phyloP scores from a whole-genome alignment of 2,113 vertebrate genomes.

The Athene cunicularia region DNA sequence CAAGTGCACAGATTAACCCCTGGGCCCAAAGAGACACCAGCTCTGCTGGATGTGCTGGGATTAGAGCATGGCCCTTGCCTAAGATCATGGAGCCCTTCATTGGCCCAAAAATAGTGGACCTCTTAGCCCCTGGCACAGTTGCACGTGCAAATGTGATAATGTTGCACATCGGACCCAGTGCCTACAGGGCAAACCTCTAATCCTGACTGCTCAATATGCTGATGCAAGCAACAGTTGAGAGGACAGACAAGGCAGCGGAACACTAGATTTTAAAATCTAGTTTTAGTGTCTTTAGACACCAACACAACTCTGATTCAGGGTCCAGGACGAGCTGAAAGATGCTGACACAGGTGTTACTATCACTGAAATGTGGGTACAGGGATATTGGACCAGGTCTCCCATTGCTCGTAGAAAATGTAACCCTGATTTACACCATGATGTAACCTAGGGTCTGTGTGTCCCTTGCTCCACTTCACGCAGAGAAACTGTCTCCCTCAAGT shows the following conservation, averaged over 20 bases:
- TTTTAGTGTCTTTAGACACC: background rate
- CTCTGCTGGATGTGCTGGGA: background rate
- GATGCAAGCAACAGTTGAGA: background rate
- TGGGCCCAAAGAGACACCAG: background rate
- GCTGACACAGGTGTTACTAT: background rate
- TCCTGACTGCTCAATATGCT: background rate
- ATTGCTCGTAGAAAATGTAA: background rate
- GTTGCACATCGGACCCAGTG: background rate
- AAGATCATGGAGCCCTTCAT: background rate
- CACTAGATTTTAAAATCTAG: background rate
- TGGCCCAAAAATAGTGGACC: background rate
- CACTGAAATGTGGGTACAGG: background rate
- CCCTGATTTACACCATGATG: background rate
- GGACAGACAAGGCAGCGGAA: background rate
- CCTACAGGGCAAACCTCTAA: background rate
- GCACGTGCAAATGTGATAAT: background rate
- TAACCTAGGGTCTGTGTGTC: background rate
- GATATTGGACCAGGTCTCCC: background rate
- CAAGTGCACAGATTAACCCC: background rate
- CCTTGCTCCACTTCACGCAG: background rate
- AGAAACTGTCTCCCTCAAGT: background rate
- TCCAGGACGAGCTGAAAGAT: background rate
- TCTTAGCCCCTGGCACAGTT: background rate
- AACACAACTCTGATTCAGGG: background rate
- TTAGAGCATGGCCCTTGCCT: background rate